Evolutionary conservation across 35 echinoderm and acorn worm species (phyloP).

Genomic region (Chiridota heheva): DNA sequence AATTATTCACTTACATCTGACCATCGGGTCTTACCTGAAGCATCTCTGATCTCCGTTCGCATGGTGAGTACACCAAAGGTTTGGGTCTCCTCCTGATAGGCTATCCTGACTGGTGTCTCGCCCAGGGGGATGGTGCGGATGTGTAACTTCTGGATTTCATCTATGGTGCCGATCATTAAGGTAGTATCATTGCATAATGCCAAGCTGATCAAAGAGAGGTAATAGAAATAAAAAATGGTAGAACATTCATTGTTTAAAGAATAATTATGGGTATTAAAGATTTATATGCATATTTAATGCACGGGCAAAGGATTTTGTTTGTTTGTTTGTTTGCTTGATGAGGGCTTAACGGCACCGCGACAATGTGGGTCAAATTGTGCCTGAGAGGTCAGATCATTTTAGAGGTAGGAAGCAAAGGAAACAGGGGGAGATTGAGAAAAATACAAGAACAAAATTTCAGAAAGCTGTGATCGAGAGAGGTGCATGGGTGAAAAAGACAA

Average conservation of each 20-base stretch:
- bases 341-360: too few relatives aligned
- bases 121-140: slow-evolving; percentile 93
- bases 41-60: slow-evolving; percentile 73
- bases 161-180: slow-evolving; percentile 95
- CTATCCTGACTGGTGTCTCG: slow-evolving; percentile 76
- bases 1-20: too few relatives aligned
- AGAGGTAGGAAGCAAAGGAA: too few relatives aligned
- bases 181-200: slow-evolving; percentile 91
- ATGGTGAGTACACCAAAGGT: slow-evolving; percentile 86
- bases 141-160: slow-evolving; percentile 99
- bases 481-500: too few relatives aligned
- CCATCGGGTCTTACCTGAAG: slow-evolving; percentile 36
- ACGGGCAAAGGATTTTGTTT: too few relatives aligned
- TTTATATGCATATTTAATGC: not conserved
- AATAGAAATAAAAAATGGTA: not conserved
- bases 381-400: too few relatives aligned
- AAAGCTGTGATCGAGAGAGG: too few relatives aligned
- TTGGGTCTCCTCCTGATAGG: slow-evolving; percentile 90
- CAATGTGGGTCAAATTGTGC: too few relatives aligned
- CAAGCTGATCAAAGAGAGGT: too few relatives aligned
- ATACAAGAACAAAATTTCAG: too few relatives aligned
- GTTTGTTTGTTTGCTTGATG: too few relatives aligned
- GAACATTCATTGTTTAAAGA: not conserved
- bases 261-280: not conserved
- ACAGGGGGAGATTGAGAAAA: too few relatives aligned